phyloP scores from a whole-genome alignment of 1,140 invertebrate genomes.

The Dryas iulia region DNA sequence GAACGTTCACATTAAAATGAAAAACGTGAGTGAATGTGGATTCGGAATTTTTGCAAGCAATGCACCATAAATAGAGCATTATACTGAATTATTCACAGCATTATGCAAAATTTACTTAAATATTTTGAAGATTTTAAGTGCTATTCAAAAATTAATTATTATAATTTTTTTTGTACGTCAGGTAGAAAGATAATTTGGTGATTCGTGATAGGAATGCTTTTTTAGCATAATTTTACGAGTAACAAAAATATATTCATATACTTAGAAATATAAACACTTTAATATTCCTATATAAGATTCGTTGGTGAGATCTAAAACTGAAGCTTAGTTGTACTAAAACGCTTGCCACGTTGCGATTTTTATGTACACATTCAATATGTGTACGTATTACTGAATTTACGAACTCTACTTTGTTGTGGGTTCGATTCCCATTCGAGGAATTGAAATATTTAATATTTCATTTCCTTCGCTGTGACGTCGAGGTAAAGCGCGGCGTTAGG shows the following conservation, averaged over 20 bases:
- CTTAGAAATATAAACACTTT: background rate
- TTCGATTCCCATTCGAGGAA: no score
- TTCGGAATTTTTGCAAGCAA: slow-evolving; percentile 9
- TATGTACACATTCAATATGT: no score
- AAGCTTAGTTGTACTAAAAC: background rate
- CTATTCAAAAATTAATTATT: no score
- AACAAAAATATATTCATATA: background rate
- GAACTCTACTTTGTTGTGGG: no score
- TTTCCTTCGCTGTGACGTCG: background rate
- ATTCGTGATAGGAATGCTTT: no score
- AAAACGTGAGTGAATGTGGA: background rate
- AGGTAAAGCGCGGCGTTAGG: background rate
- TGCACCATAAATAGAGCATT: slow-evolving; percentile 13
- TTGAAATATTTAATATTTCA: background rate
- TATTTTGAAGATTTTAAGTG: no score
- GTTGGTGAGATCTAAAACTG: background rate
- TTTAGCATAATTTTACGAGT: background rate
- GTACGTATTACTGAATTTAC: no score
- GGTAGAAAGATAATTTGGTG: no score
- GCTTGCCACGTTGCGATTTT: no score
- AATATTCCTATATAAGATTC: background rate
- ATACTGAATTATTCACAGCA: background rate
- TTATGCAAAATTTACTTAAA: background rate
- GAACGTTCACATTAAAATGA: slow-evolving; percentile 5
- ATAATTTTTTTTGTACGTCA: no score